Conservation (phyloP, 2,888 invertebrate genomes). For the Orthonevra nobilis region DNA sequence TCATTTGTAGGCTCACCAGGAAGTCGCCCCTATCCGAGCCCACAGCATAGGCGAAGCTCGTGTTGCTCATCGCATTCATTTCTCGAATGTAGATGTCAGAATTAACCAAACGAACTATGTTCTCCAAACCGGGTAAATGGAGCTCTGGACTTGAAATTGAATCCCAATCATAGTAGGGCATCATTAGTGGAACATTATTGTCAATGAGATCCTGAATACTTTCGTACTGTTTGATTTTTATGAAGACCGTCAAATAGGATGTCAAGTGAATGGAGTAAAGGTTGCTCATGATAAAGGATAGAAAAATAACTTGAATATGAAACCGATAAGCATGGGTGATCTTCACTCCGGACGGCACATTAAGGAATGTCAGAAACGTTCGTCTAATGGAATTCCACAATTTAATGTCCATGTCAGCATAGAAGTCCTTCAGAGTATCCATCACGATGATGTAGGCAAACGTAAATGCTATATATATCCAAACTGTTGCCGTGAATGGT, state of each 20-base stretch:
- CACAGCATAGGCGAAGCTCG: slow-evolving; percentile 19
- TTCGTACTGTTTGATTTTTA: slow-evolving; percentile 30
- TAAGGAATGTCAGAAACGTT: slow-evolving; percentile 14
- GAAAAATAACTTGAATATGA: slow-evolving; percentile 20
- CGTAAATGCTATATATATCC: slow-evolving; percentile 15
- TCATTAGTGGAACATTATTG: slow-evolving; percentile 25
- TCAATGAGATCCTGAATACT: slow-evolving; percentile 30
- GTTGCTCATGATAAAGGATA: slow-evolving; percentile 30
- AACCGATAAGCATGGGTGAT: slow-evolving; percentile 11
- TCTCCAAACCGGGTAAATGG: slow-evolving; percentile 6
- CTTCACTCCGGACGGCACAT: not conserved
- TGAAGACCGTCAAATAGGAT: slow-evolving; percentile 41
- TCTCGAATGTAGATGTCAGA: not conserved
- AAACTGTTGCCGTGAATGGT: slow-evolving; percentile 21
- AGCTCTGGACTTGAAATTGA: not conserved
- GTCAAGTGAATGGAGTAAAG: slow-evolving; percentile 35
- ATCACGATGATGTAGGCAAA: slow-evolving; percentile 8
- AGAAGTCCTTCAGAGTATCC: not conserved
- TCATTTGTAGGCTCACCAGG: not conserved
- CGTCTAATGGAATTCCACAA: slow-evolving; percentile 25
- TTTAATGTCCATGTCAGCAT: not conserved
- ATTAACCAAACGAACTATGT: not conserved
- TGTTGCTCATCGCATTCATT: slow-evolving; percentile 24
- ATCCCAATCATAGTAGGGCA: slow-evolving; percentile 11
- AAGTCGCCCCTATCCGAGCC: slow-evolving; percentile 15